Evolutionary conservation across 1,140 invertebrate species (phyloP).

Genomic region (Pogonus chalceus): DNA sequence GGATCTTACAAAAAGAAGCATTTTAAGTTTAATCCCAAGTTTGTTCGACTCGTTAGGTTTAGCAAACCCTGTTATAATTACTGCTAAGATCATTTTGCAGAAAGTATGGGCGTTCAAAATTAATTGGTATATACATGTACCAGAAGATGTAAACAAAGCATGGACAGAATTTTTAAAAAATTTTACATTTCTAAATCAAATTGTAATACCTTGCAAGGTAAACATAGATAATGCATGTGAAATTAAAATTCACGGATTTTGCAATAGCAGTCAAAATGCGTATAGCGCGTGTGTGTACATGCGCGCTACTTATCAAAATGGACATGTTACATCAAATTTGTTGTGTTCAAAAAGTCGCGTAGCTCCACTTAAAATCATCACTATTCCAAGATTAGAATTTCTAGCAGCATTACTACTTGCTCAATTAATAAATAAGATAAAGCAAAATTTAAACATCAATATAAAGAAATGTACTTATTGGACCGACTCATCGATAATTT

Average conservation of each 20-base stretch:
- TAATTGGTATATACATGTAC: conserved; percentile 22
- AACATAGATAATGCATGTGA: too few species aligned
- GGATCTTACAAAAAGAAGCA: conserved; percentile 8
- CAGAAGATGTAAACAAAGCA: conserved; percentile 7
- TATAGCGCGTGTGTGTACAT: conserved; percentile 25
- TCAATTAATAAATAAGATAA: too few species aligned
- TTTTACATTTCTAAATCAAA: conserved; percentile 3
- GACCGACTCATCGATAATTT: too few species aligned
- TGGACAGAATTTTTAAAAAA: conserved; percentile 8
- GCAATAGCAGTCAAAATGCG: conserved; percentile 20
- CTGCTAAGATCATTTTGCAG: conserved; percentile 24
- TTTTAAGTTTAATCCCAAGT: conserved; percentile 10
- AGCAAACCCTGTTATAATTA: conserved; percentile 18
- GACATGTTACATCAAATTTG: conserved; percentile 15
- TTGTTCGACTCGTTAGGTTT: conserved; percentile 26
- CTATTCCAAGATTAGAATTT: conserved; percentile 35
- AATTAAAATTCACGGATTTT: conserved; percentile 24
- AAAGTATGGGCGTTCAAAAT: conserved; percentile 17
- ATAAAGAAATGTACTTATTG: too few species aligned
- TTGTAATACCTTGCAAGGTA: not conserved
- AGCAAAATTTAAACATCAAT: too few species aligned
- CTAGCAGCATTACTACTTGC: conserved; percentile 28
- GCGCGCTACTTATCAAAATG: not conserved
- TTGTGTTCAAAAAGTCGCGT: conserved; percentile 30
- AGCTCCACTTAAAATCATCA: conserved; percentile 29